Percentiles rank a stretch among this genome's conserved stretches.
Conservation (phyloP, 2,888 invertebrate genomes). For the Andrena dorsata region DNA sequence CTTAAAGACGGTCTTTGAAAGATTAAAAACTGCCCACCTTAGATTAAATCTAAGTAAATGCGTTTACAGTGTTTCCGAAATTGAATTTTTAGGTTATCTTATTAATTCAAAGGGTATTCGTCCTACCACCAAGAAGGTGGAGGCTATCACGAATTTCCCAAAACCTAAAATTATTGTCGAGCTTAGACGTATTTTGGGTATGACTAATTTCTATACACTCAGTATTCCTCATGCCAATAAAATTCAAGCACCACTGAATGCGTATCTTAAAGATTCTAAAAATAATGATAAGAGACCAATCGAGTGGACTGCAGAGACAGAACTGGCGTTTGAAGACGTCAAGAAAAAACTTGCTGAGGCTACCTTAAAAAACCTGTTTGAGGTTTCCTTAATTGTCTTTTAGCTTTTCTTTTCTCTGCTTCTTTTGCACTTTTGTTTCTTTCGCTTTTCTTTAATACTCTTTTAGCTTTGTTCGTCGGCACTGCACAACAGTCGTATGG, state of each 20-base stretch:
- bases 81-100: too few species aligned
- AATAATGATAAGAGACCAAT: background rate
- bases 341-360: background rate
- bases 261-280: background rate
- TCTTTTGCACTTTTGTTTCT: too few species aligned
- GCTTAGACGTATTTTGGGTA: background rate
- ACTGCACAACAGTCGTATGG: too few species aligned
- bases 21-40: too few species aligned
- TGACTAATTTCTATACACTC: background rate
- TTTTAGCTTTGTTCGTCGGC: too few species aligned
- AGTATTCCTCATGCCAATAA: background rate
- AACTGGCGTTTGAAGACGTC: background rate
- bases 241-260: background rate
- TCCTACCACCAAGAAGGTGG: background rate
- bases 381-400: too few species aligned
- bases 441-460: too few species aligned
- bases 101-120: background rate
- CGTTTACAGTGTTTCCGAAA: too few species aligned
- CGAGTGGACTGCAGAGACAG: background rate
- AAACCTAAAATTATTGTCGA: background rate
- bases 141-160: background rate
- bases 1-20: too few species aligned
- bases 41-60: too few species aligned
- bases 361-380: too few species aligned
- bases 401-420: too few species aligned